phyloP scores from a whole-genome alignment of 35 echinoderm and acorn worm species.

The Anneissia japonica region DNA sequence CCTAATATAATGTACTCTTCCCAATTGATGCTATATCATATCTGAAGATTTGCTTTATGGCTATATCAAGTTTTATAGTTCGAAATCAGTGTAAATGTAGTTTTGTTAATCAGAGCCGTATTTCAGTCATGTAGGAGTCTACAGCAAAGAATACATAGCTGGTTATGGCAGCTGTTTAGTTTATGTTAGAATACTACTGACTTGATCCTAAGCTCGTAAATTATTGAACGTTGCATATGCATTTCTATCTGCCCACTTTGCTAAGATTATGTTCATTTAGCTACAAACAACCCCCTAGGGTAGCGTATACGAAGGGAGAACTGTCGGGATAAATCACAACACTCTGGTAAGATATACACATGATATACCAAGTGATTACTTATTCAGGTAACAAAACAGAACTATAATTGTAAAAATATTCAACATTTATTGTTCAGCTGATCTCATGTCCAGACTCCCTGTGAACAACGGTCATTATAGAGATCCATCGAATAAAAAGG shows the following conservation, averaged over 20 bases:
- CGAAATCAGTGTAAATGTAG: not conserved
- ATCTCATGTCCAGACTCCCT: not conserved
- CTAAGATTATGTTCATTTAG: not conserved
- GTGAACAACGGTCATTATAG: not conserved
- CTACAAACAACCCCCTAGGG: not conserved
- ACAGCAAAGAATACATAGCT: not conserved
- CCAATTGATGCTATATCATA: not conserved
- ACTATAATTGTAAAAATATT: not conserved
- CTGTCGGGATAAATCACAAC: not conserved
- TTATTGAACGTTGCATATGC: not conserved
- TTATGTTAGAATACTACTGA: not conserved
- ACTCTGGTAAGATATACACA: not conserved
- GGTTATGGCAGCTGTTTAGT: not conserved
- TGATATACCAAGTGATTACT: not conserved
- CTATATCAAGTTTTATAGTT: not conserved
- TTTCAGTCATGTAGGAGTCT: not conserved
- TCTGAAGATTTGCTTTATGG: not conserved
- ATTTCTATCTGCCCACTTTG: not conserved
- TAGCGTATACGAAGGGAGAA: not conserved
- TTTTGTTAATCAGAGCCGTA: not conserved
- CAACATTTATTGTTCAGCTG: not conserved
- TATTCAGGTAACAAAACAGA: slow-evolving; percentile 1
- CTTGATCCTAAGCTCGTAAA: not conserved
- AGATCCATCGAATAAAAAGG: not conserved
- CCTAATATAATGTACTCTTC: not conserved